phyloP scores from a whole-genome alignment of 1,140 invertebrate species.

The Lordiphosa stackelbergi region DNA sequence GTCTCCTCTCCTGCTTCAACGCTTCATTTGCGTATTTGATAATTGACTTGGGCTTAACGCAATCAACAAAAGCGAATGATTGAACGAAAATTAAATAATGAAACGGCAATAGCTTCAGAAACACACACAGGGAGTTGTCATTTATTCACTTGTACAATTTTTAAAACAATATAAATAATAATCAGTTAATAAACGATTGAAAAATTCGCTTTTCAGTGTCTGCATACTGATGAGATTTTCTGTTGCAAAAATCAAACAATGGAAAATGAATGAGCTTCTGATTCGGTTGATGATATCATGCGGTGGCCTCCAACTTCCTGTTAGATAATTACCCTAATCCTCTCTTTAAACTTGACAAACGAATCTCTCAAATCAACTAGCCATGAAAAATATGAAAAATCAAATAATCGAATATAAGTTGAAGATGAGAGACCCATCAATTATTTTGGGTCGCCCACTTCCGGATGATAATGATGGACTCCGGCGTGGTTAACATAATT shows the following conservation, averaged over 20 bases:
- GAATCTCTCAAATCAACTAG: conserved; percentile 9
- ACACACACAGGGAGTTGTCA: too few species aligned
- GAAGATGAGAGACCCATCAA: too few species aligned
- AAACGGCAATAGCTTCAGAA: neutral
- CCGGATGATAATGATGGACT: too few species aligned
- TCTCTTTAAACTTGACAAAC: too few species aligned
- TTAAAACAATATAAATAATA: conserved; percentile 13
- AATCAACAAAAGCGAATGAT: conserved; percentile 48
- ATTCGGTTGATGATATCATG: too few species aligned
- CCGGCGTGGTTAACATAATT: too few species aligned
- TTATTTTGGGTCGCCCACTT: too few species aligned
- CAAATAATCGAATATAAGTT: conserved; percentile 16
- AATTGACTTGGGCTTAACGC: conserved; percentile 60
- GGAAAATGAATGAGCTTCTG: too few species aligned
- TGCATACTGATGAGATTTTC: conserved; percentile 2
- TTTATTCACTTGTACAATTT: too few species aligned
- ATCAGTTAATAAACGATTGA: conserved; percentile 7
- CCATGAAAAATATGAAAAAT: conserved; percentile 50
- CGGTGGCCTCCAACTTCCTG: too few species aligned
- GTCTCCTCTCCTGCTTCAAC: neutral
- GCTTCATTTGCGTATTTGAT: conserved; percentile 23
- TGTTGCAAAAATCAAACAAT: too few species aligned
- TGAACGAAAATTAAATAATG: conserved; percentile 17
- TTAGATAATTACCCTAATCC: neutral
- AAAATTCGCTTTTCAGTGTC: too few species aligned